Evolutionary conservation across 2,797 vertebrate species (phyloP).

Genomic region (Lindbergichthys nudifrons): DNA sequence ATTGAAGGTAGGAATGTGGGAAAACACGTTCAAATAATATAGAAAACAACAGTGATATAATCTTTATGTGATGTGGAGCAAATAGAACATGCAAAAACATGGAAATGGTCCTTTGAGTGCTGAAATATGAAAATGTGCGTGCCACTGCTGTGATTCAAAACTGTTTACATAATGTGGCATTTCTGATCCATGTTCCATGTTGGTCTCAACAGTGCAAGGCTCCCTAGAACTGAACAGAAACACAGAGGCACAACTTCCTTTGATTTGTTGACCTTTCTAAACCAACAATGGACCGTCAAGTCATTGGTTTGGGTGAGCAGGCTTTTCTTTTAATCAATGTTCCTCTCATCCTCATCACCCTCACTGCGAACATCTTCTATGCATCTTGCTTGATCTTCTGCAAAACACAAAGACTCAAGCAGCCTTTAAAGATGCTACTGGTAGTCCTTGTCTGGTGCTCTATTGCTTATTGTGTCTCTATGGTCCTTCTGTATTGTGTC

Average conservation of each 20-base stretch:
- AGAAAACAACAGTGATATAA: background rate
- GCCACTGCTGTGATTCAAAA: slow-evolving; percentile 65
- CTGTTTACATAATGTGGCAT: slow-evolving; percentile 6
- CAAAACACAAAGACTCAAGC: slow-evolving; percentile 42
- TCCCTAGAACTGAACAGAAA: background rate
- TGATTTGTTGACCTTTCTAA: background rate
- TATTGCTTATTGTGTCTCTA: slow-evolving; percentile 13
- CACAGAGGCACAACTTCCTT: background rate
- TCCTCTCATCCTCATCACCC: slow-evolving; percentile 9
- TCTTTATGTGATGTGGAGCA: slow-evolving; percentile 19
- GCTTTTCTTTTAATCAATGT: slow-evolving; percentile 34
- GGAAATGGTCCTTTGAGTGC: slow-evolving; percentile 13
- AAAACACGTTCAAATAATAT: background rate
- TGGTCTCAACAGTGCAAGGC: background rate
- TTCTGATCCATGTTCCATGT: slow-evolving; percentile 8
- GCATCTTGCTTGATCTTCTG: slow-evolving; percentile 50
- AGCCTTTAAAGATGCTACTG: slow-evolving; percentile 63
- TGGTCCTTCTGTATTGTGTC: fast-evolving
- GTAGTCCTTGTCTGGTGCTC: slow-evolving; percentile 44
- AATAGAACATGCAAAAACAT: slow-evolving; percentile 48
- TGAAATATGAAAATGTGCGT: slow-evolving; percentile 43
- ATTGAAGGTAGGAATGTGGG: background rate
- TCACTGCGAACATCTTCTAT: slow-evolving; percentile 58
- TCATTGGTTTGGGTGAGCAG: background rate
- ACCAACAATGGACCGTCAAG: background rate